Base-by-base conservation (phyloP, 2,797 vertebrate genomes). In the Hydrocynus forskahlii region DNA sequence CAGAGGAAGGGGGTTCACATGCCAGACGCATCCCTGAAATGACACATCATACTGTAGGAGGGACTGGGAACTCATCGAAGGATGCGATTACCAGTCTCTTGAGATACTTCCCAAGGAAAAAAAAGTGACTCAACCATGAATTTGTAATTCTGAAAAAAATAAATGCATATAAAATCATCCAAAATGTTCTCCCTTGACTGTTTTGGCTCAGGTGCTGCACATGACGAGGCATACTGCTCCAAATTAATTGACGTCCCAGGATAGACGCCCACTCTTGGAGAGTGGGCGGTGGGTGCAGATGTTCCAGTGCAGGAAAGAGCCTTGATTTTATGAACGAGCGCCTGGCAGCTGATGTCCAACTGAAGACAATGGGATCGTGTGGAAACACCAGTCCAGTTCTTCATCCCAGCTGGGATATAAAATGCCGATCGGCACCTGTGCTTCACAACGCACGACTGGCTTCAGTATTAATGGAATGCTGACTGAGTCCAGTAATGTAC, bases 1-100 rank as follows among this genome's bases (percentile, higher is more conserved):
- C 62, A 68, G 48, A 78, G 85, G 83, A 87, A 71, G 52, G 21
- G 13, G 64, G 83, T 82, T 89, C 81, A 81, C 52, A 57, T 48
- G 73, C 57, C 77, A 75, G 72, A 17, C 64, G 75, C 64, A 69
- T 81, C 79, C 79, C 25, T 50, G n/a, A 52, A 75, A 8, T 10
- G 23, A 73, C 52, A 40, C 35, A 40, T 73, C 70, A 72, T 2
- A 35, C 35, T 35, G 35, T 10, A 35, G 64, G 72, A 59, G 23
- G 2, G 72, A 40, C 25, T 75, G 79, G 71, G 75, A 81, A 69
- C 13, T 75, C 50, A 71, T 45, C 68, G 40, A 64, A 81, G 13
- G 55, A 52, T 43, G 50, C 14, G 45, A 66, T 63, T 9, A 69
- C 13, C n/a, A n/a, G 17, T 74, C 64, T 67, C 38, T 45, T 0